phyloP scores from a whole-genome alignment of 2,888 invertebrate genomes.

The Megalurothrips usitatus region DNA sequence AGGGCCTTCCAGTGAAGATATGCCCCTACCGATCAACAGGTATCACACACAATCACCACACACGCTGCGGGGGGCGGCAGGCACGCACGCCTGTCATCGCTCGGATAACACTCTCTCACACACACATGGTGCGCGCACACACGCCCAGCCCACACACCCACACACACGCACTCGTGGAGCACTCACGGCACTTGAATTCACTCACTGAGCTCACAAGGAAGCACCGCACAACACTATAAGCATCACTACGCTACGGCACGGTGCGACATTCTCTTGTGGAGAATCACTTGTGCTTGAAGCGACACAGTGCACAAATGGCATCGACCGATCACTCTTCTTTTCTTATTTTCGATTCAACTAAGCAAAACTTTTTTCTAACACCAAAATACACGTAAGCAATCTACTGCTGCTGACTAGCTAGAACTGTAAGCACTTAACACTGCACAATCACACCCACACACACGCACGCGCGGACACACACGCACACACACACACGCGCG shows the following conservation, averaged over 20 bases:
- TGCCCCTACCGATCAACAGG: conserved; percentile 14
- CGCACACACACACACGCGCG: neutral
- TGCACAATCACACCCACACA: neutral
- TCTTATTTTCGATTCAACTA: neutral
- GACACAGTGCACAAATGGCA: neutral
- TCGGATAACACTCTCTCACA: neutral
- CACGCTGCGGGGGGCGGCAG: too few species aligned
- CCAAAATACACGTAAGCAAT: neutral
- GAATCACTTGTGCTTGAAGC: too few species aligned
- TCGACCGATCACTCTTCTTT: too few species aligned
- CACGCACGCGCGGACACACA: neutral
- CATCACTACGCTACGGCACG: too few species aligned
- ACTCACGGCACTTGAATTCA: neutral
- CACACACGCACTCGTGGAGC: neutral
- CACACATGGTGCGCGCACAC: neutral
- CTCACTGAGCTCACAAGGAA: too few species aligned
- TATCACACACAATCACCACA: neutral
- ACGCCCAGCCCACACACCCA: neutral
- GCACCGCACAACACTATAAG: too few species aligned
- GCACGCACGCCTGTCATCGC: neutral
- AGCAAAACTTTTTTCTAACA: neutral
- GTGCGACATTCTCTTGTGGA: neutral
- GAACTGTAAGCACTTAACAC: neutral
- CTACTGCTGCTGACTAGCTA: neutral
- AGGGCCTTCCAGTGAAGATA: neutral